These are phyloP conservation scores for Etia nguti DNA, from an alignment of 2,113 vertebrate genomes.

Conservation along the genomic window DNA sequence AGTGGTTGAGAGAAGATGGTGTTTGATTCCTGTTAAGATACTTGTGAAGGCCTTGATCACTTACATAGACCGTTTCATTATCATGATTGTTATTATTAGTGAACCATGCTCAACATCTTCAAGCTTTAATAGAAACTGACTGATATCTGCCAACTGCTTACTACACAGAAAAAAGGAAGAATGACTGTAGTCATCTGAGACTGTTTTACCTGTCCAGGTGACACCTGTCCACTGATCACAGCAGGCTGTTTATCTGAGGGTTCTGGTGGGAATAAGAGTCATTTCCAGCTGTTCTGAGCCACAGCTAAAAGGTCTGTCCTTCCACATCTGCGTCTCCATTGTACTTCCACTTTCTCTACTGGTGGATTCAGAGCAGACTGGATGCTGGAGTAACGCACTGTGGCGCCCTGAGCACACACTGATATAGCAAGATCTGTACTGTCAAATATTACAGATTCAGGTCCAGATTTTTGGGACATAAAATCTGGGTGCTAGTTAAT, in stretches of 20 bases:
- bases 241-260: not conserved
- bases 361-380: not conserved
- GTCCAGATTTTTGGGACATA: not conserved
- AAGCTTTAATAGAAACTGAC: not conserved
- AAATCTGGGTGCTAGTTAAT: not conserved
- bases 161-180: not conserved
- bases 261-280: not conserved
- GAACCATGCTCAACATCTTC: not conserved
- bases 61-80: not conserved
- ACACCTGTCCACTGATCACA: not conserved
- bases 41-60: not conserved
- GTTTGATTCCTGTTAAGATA: not conserved
- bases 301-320: not conserved
- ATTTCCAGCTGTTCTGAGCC: not conserved
- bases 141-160: not conserved
- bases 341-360: not conserved
- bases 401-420: not conserved
- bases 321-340: not conserved
- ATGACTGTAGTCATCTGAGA: too few relatives aligned
- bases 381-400: accelerated
- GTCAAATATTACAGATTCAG: not conserved
- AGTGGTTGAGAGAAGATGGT: not conserved
- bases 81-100: not conserved
- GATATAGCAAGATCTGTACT: not conserved
- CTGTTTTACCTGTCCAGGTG: too few relatives aligned